Evolutionary conservation across 2,113 vertebrate genomes (phyloP), one percentile per base, ranked within the genome.

Genomic region (Fukomys damarensis): DNA sequence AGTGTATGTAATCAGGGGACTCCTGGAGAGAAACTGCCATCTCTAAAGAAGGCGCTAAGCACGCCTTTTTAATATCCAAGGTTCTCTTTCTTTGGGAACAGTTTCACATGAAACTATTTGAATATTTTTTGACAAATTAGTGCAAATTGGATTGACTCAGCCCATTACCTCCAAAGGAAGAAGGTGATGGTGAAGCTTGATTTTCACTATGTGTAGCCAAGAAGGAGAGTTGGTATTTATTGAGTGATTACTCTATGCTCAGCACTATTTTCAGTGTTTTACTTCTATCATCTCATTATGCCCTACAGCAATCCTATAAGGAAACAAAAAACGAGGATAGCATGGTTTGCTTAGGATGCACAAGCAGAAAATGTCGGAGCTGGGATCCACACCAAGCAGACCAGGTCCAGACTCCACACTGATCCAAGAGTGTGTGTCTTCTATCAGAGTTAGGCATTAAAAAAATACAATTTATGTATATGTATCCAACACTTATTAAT

Each of bases 81-180:
- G 1, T 92, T 97, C 65, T 77, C 70, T 91, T 82, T 95, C 90
- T 89, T 97, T 66, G 54, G 80, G n/a, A 83, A 74, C 79, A 83
- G 96, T 93, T 96, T 96, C 70, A 61, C 19, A 22, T 38, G 70
- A 81, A 86, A 90, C 70, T 96, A 54, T 94, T 90, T 87, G 91
- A 58, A 77, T 96, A 90, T 92, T 95, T 35, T 96, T 96, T 72
- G 85, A 96, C 93, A 92, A 92, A 94, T 96, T 63, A 84, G 87
- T 87, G 41, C 17, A 93, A 95, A 92, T 74, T 92, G 81, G 56
- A 87, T 96, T 95, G 86, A 74, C 92, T 92, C 81, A 90, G 16
- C 68, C 68, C 35, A 85, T 91, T 94, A 81, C 58, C 80, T 54
- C 90, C 80, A 76, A 46, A 89, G 68, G 38, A 22, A 16, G 43